These are phyloP conservation scores for Chrysomallon squamiferum DNA, from an alignment of 1,140 invertebrate species.

Conservation along the genomic window DNA sequence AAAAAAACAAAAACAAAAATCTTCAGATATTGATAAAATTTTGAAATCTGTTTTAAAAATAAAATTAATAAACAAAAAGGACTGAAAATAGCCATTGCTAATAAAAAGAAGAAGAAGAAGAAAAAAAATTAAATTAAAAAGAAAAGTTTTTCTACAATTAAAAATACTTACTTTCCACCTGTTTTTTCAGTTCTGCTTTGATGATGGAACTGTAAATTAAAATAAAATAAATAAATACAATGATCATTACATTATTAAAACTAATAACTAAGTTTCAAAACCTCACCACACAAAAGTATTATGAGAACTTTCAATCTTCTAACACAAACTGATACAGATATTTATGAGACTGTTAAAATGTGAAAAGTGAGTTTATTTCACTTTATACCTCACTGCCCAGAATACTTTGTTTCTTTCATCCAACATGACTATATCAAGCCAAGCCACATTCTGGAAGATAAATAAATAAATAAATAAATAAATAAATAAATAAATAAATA, in stretches of 20 bases:
- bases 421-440: slow-evolving; percentile 48
- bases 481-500: too few relatives aligned
- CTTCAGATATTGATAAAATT: neutral
- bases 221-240: neutral
- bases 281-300: neutral
- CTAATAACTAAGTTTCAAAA: neutral
- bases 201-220: slow-evolving; percentile 16
- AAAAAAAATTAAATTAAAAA: too few relatives aligned
- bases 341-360: neutral
- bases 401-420: slow-evolving; percentile 47
- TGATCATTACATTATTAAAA: neutral
- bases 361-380: neutral
- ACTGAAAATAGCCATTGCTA: too few relatives aligned
- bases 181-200: neutral
- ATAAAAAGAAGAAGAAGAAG: too few relatives aligned
- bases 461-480: neutral
- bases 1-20: too few relatives aligned
- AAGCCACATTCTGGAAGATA: slow-evolving; percentile 30
- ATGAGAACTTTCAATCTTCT: neutral
- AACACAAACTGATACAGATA: neutral
- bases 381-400: slow-evolving; percentile 37
- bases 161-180: neutral
- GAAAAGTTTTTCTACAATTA: too few relatives aligned
- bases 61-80: neutral
- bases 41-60: neutral